Percentiles rank a stretch among this genome's conserved stretches.
Conservation (phyloP, 2,888 invertebrate genomes). For the Ferrisia virgata region DNA sequence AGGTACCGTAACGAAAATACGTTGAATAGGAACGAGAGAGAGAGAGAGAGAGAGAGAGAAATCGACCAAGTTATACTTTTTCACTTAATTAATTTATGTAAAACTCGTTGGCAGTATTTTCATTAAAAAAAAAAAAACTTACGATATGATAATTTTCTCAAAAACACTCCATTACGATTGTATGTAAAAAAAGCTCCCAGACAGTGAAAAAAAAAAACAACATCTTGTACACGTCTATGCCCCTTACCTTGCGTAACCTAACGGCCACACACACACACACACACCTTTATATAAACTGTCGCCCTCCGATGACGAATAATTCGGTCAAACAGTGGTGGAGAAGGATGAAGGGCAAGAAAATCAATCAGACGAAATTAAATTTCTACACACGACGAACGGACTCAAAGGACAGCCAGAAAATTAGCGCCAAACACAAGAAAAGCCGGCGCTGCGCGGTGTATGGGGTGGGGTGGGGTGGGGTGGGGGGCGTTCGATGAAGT, state of each 20-base stretch:
- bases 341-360: neutral
- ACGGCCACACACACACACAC: too few relatives aligned
- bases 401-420: too few relatives aligned
- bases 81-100: too few relatives aligned
- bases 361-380: neutral
- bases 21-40: too few relatives aligned
- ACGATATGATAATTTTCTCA: too few relatives aligned
- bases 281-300: neutral
- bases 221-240: neutral
- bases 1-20: too few relatives aligned
- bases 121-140: neutral
- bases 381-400: neutral
- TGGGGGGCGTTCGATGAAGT: neutral
- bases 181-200: neutral
- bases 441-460: too few relatives aligned
- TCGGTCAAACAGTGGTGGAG: too few relatives aligned
- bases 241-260: too few relatives aligned
- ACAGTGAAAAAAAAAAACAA: neutral
- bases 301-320: neutral
- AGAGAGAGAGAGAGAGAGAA: too few relatives aligned
- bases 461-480: too few relatives aligned
- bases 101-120: neutral
- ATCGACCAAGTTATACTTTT: too few relatives aligned
- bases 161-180: neutral
- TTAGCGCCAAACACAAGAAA: neutral